Conservation (phyloP, 2,113 vertebrate genomes). For the Gallinago undulata region DNA sequence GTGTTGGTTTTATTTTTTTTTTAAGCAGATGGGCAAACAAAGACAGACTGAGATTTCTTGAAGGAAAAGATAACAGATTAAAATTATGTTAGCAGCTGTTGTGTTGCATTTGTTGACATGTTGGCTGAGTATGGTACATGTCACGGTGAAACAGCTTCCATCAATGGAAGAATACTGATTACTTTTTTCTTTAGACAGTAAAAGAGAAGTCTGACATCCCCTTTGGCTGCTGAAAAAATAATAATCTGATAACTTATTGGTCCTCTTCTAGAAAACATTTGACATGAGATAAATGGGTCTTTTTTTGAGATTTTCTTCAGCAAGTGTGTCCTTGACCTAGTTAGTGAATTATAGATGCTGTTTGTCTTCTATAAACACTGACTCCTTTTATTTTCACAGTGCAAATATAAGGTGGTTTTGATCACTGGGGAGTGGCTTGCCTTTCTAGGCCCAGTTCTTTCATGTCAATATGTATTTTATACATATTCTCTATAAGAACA, state of each 20-base stretch:
- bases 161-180: background rate
- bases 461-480: background rate
- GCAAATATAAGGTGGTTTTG: background rate
- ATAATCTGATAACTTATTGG: background rate
- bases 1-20: background rate
- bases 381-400: background rate
- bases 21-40: conserved; percentile 5
- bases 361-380: background rate
- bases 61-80: background rate
- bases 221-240: background rate
- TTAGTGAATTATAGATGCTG: background rate
- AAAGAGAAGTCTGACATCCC: background rate
- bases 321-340: background rate
- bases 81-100: conserved; percentile 14
- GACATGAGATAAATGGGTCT: background rate
- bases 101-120: background rate
- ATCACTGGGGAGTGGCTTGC: background rate
- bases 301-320: conserved; percentile 2
- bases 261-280: background rate
- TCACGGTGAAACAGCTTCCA: background rate
- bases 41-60: background rate
- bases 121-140: background rate
- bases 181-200: background rate
- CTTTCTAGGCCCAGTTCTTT: background rate
- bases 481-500: background rate